Percentiles rank a stretch among this genome's conserved stretches.
Evolutionary conservation across 1,140 invertebrate species (phyloP).

Genomic region (Apis dorsata): DNA sequence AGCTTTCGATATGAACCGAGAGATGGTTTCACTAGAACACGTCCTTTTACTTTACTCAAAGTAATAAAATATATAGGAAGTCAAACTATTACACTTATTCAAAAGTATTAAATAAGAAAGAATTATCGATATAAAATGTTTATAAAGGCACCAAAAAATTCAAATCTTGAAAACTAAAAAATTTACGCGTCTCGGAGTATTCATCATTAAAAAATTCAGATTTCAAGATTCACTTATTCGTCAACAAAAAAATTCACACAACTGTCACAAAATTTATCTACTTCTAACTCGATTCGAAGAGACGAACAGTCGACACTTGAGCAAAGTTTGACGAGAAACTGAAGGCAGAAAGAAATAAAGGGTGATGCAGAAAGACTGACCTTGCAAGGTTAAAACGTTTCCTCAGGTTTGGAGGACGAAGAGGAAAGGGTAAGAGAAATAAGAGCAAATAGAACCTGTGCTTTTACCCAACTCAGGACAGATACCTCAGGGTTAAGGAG

Average conservation of each 20-base stretch:
- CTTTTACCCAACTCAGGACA: conserved; percentile 60
- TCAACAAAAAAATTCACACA: too few relatives aligned
- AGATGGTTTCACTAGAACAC: conserved; percentile 70
- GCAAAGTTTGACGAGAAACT: conserved; percentile 51
- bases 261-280: too few relatives aligned
- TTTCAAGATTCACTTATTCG: too few relatives aligned
- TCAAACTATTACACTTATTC: background rate
- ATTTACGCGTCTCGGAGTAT: too few relatives aligned
- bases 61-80: background rate
- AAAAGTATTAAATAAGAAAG: too few relatives aligned
- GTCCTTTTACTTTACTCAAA: fast-evolving
- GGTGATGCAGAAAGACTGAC: background rate
- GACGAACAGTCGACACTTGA: background rate
- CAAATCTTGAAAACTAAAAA: background rate
- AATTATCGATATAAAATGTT: background rate
- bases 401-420: conserved; percentile 4
- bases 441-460: conserved; percentile 73
- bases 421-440: conserved; percentile 24
- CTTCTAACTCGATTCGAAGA: background rate
- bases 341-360: conserved; percentile 30
- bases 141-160: too few relatives aligned
- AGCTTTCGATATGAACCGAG: conserved; percentile 73
- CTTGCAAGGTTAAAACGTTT: conserved; percentile 48
- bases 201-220: too few relatives aligned
- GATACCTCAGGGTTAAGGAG: conserved; percentile 69